Evolutionary conservation across 2,888 invertebrate species (phyloP), one percentile per base, ranked within the genome.

Genomic region (Philaethria dido): DNA sequence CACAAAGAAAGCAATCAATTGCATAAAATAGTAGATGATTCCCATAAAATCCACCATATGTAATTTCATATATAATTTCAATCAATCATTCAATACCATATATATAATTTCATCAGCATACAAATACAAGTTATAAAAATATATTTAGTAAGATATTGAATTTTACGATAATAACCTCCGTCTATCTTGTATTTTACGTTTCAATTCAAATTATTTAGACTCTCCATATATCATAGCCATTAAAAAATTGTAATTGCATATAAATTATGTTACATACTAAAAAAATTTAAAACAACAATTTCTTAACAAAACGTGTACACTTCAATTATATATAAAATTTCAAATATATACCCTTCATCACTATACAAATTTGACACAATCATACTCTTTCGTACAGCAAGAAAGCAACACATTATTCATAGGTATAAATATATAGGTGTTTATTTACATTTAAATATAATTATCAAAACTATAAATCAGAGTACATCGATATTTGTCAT

Each of bases 141-240:
- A 25, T n/a, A n/a, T 50, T 52, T 4, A 11, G 8, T 33, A 52
- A 52, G 52, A 52, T 52, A 52, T 52, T 52, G 52, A 52, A 52
- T 18, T 52, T 52, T 5, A 52, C 33, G 29, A 52, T 13, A 50
- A 52, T 11, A 52, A 16, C 29, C 11, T 25, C 11, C 9, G 48
- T 9, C 5, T 11, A 33, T 33, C n/a, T n/a, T 29, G 5, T 11
- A 18, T 18, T 29, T 3, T 25, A 16, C 0, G 5, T 33, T 52
- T 45, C 0, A 45, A 45, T n/a, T n/a, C n/a, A n/a, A 45, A 45
- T 2, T 8, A 52, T 52, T 52, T 33, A 29, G 16, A 16, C 29
- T 18, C 16, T 52, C 13, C 9, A 52, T 52, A 52, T 52, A 52
- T 33, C 52, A 52, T 13, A 33, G 52, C 52, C 25, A 16, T 16